Conservation (phyloP, 2,888 invertebrate genomes). For the Andrena hattorfiana region DNA sequence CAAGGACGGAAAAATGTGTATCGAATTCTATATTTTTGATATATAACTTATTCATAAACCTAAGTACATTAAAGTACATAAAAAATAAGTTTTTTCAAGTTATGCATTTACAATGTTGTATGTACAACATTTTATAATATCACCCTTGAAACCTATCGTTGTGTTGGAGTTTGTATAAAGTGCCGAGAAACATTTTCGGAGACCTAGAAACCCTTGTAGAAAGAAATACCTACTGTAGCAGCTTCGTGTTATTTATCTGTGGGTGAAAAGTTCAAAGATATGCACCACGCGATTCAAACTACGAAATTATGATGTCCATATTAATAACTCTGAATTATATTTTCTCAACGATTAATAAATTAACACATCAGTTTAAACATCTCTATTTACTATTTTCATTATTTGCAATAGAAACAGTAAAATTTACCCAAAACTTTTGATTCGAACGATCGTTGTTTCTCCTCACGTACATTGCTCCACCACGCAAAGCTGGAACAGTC, state of each 20-base stretch:
- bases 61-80: too few species aligned
- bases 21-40: neutral
- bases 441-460: constrained; percentile 22
- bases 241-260: neutral
- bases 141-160: too few species aligned
- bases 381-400: neutral
- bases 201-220: neutral
- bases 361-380: neutral
- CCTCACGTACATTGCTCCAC: constrained; percentile 26
- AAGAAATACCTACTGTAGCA: neutral
- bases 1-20: neutral
- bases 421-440: constrained; percentile 24
- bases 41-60: neutral
- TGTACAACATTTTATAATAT: too few species aligned
- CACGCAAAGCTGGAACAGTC: constrained; percentile 49
- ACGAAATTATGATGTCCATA: too few species aligned
- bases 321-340: neutral
- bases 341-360: neutral
- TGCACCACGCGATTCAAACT: too few species aligned
- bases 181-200: too few species aligned
- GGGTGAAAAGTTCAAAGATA: neutral
- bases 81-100: too few species aligned
- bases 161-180: too few species aligned
- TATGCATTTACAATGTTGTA: too few species aligned
- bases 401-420: neutral